These are phyloP conservation scores for Tribolium madens DNA, from an alignment of 1,140 invertebrate genomes.

Conservation along the genomic window DNA sequence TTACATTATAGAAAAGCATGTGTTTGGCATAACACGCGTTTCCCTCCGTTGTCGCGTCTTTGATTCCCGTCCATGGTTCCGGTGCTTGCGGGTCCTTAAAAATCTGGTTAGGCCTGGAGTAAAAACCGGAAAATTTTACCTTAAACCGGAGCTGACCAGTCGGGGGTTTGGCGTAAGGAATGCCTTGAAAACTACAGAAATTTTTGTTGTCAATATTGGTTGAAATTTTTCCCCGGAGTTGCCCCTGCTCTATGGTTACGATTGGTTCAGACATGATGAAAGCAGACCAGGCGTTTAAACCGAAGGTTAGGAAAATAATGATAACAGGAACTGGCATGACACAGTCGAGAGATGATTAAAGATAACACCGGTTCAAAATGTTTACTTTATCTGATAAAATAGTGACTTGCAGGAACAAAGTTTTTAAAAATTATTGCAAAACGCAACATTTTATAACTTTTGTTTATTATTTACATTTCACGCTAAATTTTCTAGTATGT, in stretches of 20 bases:
- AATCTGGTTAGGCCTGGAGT: not conserved
- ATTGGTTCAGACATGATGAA: not conserved
- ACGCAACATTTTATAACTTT: not conserved
- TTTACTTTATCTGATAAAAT: not conserved
- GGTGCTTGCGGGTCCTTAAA: slow-evolving; percentile 48
- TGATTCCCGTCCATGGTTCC: slow-evolving; percentile 76
- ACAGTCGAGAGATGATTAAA: not conserved
- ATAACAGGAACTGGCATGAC: not conserved
- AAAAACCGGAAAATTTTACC: slow-evolving; percentile 56
- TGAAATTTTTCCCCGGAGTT: slow-evolving; percentile 56
- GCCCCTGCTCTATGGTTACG: not conserved
- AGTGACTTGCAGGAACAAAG: not conserved
- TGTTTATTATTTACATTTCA: too few relatives aligned
- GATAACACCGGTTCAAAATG: not conserved
- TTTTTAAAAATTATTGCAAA: not conserved
- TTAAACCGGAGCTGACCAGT: slow-evolving; percentile 73
- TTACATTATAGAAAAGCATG: slow-evolving; percentile 14
- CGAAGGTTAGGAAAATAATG: not conserved
- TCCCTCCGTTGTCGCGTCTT: slow-evolving; percentile 68
- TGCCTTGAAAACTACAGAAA: slow-evolving; percentile 70
- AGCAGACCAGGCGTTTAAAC: not conserved
- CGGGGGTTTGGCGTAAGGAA: slow-evolving; percentile 78
- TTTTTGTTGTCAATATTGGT: slow-evolving; percentile 59
- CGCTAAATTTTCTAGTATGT: too few relatives aligned
- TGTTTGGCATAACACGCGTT: slow-evolving; percentile 48